Base-by-base conservation (phyloP, 2,888 invertebrate species). In the Orchesella flavescens region DNA sequence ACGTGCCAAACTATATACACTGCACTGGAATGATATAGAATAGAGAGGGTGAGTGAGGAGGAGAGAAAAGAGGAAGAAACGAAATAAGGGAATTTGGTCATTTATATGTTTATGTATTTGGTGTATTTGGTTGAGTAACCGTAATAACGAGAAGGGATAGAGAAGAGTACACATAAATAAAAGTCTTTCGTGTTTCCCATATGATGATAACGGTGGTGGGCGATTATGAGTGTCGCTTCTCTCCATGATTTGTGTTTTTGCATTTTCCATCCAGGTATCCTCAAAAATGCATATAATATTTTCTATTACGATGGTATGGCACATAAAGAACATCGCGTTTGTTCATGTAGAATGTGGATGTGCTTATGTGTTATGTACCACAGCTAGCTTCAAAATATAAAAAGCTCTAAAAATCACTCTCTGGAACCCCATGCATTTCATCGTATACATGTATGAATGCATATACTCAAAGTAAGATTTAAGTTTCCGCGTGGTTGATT, bases 91-190 rank as follows among this genome's bases (percentile, higher is more conserved):
- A 79, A 79, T 79, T 72, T 79, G 79, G 72, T 79, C 79, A 79
- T 79, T 72, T 79, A 71, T 49, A 79, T 73, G 79, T 55, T 79
- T 55, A 73, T 79, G 71, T 55, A 55, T 34, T 73, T 57, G 72
- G 43, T 79, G 71, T 55, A 55, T 34, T 73, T 57, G 72, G 43
- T 19, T 72, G 65, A 79, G 43, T 19, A 79, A 79, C 55, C 65
- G 79, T 65, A 53, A 79, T 34, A 34, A 34, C 34, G 34, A 34
- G 34, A 34, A 34, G 34, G 34, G 34, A 34, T 34, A 34, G 34
- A 72, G n/a, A n/a, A n/a, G n/a, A 65, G 72, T 55, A 34, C 65
- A 55, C 55, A 75, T 75, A 43, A 75, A 75, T 53, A 68, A 68
- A 23, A 5, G 17, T 34, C 13, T 12, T 12, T 7, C 23, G 13